Evolutionary conservation across 2,888 invertebrate species (phyloP).

Genomic region (Zootermopsis nevadensis): DNA sequence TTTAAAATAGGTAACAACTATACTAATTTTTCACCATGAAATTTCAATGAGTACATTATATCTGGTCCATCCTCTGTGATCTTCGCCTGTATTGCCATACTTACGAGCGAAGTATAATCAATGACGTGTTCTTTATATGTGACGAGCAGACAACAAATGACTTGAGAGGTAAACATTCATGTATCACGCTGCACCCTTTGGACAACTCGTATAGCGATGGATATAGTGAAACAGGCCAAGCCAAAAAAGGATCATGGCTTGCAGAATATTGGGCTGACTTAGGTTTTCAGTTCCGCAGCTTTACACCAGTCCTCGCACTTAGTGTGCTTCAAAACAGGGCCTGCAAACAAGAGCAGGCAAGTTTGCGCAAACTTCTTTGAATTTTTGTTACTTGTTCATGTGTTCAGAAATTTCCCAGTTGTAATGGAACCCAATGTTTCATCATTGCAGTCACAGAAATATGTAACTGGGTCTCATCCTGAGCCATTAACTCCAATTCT

Average conservation of each 20-base stretch:
- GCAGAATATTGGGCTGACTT: constrained; percentile 88
- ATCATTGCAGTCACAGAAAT: no score
- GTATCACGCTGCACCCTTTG: constrained; percentile 91
- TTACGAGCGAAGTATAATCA: not conserved
- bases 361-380: constrained; percentile 62
- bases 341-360: constrained; percentile 63
- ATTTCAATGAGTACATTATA: not conserved
- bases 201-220: constrained; percentile 63
- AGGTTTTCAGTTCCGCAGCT: constrained; percentile 78
- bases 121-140: constrained; percentile 5
- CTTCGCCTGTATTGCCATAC: no score
- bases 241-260: constrained; percentile 71
- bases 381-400: no score
- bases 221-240: constrained; percentile 55
- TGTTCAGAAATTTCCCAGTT: no score
- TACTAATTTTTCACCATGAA: not conserved
- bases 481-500: no score
- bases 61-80: not conserved
- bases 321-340: constrained; percentile 72
- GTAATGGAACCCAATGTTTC: no score
- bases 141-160: constrained; percentile 93
- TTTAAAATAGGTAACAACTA: not conserved
- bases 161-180: constrained; percentile 96
- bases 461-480: no score
- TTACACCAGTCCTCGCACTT: constrained; percentile 81